Conservation (phyloP, 2,888 invertebrate species). For the Anticlea derivata region DNA sequence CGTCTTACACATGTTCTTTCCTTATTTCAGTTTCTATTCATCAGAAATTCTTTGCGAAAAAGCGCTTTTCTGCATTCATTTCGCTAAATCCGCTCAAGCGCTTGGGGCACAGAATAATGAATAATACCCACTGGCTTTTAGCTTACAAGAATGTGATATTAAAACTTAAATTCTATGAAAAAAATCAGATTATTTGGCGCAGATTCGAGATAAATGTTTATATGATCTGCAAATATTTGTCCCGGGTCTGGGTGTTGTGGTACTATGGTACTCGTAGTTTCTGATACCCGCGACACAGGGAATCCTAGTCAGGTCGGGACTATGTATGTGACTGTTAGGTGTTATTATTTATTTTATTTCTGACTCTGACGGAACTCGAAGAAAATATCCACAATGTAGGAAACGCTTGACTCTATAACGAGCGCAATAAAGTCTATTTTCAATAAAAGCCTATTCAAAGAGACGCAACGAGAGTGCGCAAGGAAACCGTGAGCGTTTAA, state of each 20-base stretch:
- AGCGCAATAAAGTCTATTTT: slow-evolving; percentile 1
- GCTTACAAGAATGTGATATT: background rate
- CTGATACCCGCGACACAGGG: no score
- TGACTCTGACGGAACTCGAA: no score
- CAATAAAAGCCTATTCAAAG: background rate
- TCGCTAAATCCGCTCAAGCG: slow-evolving; percentile 28
- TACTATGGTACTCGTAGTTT: no score
- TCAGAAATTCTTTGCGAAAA: slow-evolving; percentile 8
- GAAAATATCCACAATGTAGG: no score
- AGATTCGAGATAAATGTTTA: no score
- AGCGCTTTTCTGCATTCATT: slow-evolving; percentile 31
- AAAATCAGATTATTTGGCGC: no score
- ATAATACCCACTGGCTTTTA: background rate
- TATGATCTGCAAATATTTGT: no score
- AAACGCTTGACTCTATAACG: no score
- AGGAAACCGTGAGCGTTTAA: slow-evolving; percentile 37
- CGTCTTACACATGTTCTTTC: slow-evolving; percentile 5
- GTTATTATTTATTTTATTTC: no score
- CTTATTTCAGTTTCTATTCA: slow-evolving; percentile 15
- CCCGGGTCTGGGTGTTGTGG: no score
- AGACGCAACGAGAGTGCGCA: slow-evolving; percentile 5
- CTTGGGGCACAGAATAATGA: background rate
- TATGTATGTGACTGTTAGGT: no score
- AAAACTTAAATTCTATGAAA: background rate
- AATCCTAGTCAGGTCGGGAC: no score